A percentile compares a stretch with the other conserved stretches of the same genome.
Conservation (phyloP, 2,888 invertebrate species). For the Oligia latruncula region DNA sequence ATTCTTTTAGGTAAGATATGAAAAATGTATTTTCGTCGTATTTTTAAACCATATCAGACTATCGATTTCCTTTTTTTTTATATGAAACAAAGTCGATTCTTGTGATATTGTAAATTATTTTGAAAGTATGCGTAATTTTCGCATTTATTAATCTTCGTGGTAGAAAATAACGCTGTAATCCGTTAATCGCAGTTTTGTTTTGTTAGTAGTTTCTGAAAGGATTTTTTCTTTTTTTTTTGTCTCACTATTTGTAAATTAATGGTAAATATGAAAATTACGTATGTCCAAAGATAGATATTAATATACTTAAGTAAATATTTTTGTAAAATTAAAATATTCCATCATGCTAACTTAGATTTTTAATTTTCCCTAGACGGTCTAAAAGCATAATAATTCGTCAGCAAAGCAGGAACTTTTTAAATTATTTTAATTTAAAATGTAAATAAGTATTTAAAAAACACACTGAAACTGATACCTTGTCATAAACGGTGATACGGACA, state of each 20-base stretch:
- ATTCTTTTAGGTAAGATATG: neutral
- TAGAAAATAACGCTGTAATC: neutral
- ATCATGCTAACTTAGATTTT: slow-evolving; percentile 1
- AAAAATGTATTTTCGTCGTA: slow-evolving; percentile 1
- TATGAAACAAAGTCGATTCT: slow-evolving; percentile 21
- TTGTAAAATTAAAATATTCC: slow-evolving; percentile 47
- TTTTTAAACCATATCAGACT: slow-evolving; percentile 26
- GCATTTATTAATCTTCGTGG: slow-evolving; percentile 20
- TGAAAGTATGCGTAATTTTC: slow-evolving; percentile 37
- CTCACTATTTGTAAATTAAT: neutral
- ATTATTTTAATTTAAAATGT: too few relatives aligned
- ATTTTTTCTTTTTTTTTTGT: neutral
- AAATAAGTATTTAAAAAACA: too few relatives aligned
- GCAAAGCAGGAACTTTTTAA: too few relatives aligned
- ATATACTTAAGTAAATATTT: slow-evolving; percentile 49
- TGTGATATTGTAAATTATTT: slow-evolving; percentile 47
- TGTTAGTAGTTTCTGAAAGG: neutral
- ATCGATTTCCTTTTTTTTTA: slow-evolving; percentile 19
- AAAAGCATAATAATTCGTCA: too few relatives aligned
- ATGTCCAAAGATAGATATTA: slow-evolving; percentile 21
- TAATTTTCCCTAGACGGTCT: neutral
- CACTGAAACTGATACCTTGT: too few relatives aligned
- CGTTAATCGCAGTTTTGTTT: too few relatives aligned
- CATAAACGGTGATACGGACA: too few relatives aligned
- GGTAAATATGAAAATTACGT: slow-evolving; percentile 34